Evolutionary conservation across 2,113 vertebrate species (phyloP).

Genomic region (Chiloscyllium plagiosum): DNA sequence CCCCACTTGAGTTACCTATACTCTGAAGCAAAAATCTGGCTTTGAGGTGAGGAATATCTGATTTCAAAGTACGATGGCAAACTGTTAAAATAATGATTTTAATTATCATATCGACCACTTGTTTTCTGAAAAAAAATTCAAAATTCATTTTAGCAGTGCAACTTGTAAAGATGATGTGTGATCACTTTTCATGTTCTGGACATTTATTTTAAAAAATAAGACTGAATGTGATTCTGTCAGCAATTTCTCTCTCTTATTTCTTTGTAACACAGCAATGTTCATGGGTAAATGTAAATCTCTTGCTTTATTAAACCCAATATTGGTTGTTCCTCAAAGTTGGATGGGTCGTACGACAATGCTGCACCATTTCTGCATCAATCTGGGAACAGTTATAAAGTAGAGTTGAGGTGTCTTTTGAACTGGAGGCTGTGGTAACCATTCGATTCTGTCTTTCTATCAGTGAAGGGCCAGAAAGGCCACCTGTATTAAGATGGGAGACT

Average conservation of each 20-base stretch:
- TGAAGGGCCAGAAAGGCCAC: slow-evolving; percentile 45
- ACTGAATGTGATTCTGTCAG: background rate
- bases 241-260: background rate
- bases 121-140: background rate
- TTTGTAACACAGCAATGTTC: background rate
- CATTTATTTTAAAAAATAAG: background rate
- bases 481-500: slow-evolving; percentile 66
- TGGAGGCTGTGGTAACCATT: slow-evolving; percentile 40
- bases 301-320: slow-evolving; percentile 76
- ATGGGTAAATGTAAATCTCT: too few species aligned
- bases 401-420: slow-evolving; percentile 45
- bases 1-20: background rate
- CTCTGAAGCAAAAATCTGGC: background rate
- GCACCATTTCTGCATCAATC: slow-evolving; percentile 59
- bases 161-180: background rate
- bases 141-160: background rate
- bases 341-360: slow-evolving; percentile 64
- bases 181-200: background rate
- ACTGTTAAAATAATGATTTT: background rate
- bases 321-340: slow-evolving; percentile 69
- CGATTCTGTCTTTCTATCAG: slow-evolving; percentile 42
- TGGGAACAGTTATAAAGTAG: slow-evolving; percentile 59
- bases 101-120: background rate
- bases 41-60: background rate
- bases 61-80: background rate